Evolutionary conservation across 2,888 invertebrate genomes (phyloP).

Genomic region (Falcaria lacertinaria): DNA sequence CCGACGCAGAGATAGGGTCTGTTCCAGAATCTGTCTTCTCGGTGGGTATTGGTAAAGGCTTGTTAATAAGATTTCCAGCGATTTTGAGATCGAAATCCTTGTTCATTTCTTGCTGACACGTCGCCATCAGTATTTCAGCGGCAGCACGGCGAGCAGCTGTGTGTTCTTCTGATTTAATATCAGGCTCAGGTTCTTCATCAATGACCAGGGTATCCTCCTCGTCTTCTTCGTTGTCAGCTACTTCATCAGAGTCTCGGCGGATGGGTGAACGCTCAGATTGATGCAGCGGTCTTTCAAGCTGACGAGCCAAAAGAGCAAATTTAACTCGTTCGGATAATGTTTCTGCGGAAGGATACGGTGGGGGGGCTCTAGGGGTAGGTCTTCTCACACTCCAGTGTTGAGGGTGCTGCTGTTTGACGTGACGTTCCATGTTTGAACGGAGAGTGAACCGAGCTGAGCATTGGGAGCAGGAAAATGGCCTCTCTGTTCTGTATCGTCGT

Average conservation of each 20-base stretch:
- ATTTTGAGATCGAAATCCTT: constrained; percentile 78
- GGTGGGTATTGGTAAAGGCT: constrained; percentile 49
- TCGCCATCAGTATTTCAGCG: constrained; percentile 79
- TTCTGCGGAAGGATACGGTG: constrained; percentile 55
- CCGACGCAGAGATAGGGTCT: constrained; percentile 65
- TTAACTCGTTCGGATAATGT: constrained; percentile 77
- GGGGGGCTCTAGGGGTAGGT: constrained; percentile 65
- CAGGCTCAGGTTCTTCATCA: constrained; percentile 79
- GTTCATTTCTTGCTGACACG: constrained; percentile 62
- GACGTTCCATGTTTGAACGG: constrained; percentile 96
- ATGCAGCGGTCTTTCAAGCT: constrained; percentile 82
- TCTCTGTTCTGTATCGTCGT: constrained; percentile 91
- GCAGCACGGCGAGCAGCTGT: constrained; percentile 78
- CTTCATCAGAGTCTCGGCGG: constrained; percentile 75
- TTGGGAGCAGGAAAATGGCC: constrained; percentile 94
- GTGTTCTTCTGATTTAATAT: constrained; percentile 51
- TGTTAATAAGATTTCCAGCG: constrained; percentile 79
- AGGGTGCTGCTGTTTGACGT: constrained; percentile 96
- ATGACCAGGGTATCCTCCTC: constrained; percentile 84
- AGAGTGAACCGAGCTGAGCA: constrained; percentile 94
- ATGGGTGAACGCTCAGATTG: constrained; percentile 61
- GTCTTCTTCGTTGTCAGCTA: constrained; percentile 82
- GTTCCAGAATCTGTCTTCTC: constrained; percentile 68
- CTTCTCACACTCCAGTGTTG: constrained; percentile 92
- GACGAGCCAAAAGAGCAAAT: constrained; percentile 88